Conservation (phyloP, 92 coral and sea anemone species). For the Bergia sp. region DNA sequence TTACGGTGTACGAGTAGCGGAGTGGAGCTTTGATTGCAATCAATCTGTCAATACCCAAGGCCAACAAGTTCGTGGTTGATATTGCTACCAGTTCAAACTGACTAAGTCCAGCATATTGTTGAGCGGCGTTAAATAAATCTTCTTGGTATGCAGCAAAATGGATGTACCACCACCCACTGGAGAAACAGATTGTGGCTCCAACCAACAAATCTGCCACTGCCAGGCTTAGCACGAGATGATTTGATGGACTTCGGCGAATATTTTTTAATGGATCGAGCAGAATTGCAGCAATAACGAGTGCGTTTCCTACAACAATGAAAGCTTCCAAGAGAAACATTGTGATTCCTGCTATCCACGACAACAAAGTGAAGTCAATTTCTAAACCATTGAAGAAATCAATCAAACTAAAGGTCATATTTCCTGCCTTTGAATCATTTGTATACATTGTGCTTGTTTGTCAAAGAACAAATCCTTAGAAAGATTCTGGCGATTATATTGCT, state of each 20-base stretch:
- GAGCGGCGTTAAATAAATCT: neutral
- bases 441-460: too few species aligned
- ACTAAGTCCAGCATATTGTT: neutral
- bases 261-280: neutral
- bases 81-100: neutral
- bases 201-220: too few species aligned
- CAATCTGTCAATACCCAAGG: neutral
- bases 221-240: too few species aligned
- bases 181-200: neutral
- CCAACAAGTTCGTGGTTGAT: neutral
- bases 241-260: too few species aligned
- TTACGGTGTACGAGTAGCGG: neutral
- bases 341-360: neutral
- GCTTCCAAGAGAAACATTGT: too few species aligned
- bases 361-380: neutral
- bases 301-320: conserved; percentile 4
- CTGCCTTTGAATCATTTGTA: too few species aligned
- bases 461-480: too few species aligned
- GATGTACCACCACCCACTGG: neutral
- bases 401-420: too few species aligned
- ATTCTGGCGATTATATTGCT: too few species aligned
- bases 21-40: neutral
- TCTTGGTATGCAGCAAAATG: neutral
- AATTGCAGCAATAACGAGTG: neutral
- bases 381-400: too few species aligned